These are phyloP conservation scores for Macrobrachium nipponense DNA, from an alignment of 1,140 invertebrate genomes.

Conservation along the genomic window DNA sequence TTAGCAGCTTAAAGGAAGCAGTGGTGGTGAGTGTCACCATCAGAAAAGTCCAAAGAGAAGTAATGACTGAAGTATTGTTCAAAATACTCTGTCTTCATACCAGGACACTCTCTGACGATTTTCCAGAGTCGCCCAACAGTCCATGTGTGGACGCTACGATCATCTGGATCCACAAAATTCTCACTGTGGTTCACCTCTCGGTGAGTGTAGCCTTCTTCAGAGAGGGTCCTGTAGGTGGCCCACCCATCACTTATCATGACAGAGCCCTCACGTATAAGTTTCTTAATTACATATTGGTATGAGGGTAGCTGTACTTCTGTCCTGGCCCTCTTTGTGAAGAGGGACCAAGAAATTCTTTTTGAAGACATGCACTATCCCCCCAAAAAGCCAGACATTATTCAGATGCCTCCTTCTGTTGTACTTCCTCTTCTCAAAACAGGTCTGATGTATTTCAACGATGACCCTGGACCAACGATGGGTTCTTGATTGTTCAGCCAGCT, in stretches of 20 bases:
- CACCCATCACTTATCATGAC: neutral
- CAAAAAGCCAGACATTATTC: constrained; percentile 6
- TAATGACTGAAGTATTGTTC: neutral
- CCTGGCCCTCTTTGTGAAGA: neutral
- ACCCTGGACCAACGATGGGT: neutral
- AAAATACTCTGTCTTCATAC: neutral
- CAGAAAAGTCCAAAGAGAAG: neutral
- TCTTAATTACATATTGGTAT: neutral
- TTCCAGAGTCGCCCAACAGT: neutral
- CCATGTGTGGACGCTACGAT: neutral
- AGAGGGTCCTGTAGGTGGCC: neutral
- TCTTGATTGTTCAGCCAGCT: constrained; percentile 9
- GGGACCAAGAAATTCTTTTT: neutral
- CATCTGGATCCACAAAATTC: neutral
- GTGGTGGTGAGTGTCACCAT: too few relatives aligned
- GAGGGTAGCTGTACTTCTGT: neutral
- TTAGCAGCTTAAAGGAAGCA: too few relatives aligned
- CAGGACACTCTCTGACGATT: neutral
- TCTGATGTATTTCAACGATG: constrained; percentile 9
- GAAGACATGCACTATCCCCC: neutral
- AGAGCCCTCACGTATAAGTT: neutral
- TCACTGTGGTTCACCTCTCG: neutral
- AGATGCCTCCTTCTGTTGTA: neutral
- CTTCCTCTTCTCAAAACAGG: neutral
- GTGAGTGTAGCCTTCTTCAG: too few relatives aligned